A percentile compares a stretch with the other conserved stretches of the same genome.
Conservation (phyloP, 2,888 invertebrate species). For the Notodonta dromedarius region DNA sequence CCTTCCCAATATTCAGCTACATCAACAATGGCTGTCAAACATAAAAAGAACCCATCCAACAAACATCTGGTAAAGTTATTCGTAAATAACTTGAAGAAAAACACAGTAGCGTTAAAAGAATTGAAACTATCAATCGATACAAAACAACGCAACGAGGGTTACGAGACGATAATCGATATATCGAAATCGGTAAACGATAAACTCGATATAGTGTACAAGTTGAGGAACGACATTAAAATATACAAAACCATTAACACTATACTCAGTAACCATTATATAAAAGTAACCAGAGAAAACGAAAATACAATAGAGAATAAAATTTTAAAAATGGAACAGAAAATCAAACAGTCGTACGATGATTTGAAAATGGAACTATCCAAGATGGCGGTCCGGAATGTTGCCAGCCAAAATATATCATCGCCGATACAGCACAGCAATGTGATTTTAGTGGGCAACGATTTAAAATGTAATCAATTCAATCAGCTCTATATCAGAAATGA, state of each 20-base stretch:
- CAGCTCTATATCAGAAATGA: conserved; percentile 66
- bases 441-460: conserved; percentile 64
- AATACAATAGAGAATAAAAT: conserved; percentile 66
- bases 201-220: conserved; percentile 71
- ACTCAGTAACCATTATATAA: conserved; percentile 75
- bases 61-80: conserved; percentile 62
- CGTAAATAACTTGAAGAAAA: conserved; percentile 65
- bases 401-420: conserved; percentile 55
- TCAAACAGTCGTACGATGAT: conserved; percentile 65
- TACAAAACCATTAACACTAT: conserved; percentile 77
- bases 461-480: conserved; percentile 61
- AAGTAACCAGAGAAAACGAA: conserved; percentile 71
- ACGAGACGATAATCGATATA: conserved; percentile 65
- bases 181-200: conserved; percentile 73
- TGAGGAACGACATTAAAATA: conserved; percentile 77
- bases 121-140: conserved; percentile 62
- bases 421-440: conserved; percentile 70
- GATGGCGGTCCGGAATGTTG: conserved; percentile 56
- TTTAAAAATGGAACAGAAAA: conserved; percentile 64
- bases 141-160: conserved; percentile 50
- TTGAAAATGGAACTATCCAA: conserved; percentile 62
- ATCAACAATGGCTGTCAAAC: conserved; percentile 53
- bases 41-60: conserved; percentile 49
- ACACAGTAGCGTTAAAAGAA: conserved; percentile 68
- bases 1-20: too few relatives aligned